Percentiles rank a stretch among this genome's conserved stretches.
phyloP scores from a whole-genome alignment of 2,113 vertebrate species.

The Bos indicus region DNA sequence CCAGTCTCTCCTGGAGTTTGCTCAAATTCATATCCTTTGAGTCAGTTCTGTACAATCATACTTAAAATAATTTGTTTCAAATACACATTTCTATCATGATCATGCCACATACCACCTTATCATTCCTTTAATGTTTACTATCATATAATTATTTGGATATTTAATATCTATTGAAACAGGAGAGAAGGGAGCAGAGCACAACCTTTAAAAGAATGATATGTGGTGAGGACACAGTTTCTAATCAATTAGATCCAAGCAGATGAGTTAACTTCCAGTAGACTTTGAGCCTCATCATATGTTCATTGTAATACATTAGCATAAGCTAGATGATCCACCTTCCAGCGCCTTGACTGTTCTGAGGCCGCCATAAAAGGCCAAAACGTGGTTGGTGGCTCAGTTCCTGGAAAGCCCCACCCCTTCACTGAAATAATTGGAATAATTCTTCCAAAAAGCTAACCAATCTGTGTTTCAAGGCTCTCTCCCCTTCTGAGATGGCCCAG shows the following conservation, averaged over 20 bases:
- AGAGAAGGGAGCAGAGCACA: not conserved
- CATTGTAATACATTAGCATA: not conserved
- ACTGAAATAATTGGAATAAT: not conserved
- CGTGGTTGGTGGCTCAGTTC: not conserved
- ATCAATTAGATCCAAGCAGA: not conserved
- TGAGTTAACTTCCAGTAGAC: not conserved
- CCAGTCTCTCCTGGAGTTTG: not conserved
- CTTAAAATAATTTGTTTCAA: not conserved
- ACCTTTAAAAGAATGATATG: not conserved
- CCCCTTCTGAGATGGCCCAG: not conserved
- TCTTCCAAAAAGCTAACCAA: not conserved
- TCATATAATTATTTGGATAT: not conserved
- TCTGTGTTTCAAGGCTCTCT: not conserved
- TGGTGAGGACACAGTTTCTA: not conserved
- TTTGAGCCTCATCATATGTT: not conserved
- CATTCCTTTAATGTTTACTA: not conserved
- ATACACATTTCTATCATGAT: not conserved
- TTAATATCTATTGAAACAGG: not conserved
- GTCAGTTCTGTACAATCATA: not conserved
- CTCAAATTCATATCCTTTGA: not conserved
- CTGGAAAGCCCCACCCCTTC: not conserved
- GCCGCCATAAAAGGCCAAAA: not conserved
- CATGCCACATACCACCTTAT: not conserved
- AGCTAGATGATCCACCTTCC: not conserved
- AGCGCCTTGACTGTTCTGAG: not conserved